phyloP scores from a whole-genome alignment of 2,888 invertebrate genomes.

The Cylloceria caligata region DNA sequence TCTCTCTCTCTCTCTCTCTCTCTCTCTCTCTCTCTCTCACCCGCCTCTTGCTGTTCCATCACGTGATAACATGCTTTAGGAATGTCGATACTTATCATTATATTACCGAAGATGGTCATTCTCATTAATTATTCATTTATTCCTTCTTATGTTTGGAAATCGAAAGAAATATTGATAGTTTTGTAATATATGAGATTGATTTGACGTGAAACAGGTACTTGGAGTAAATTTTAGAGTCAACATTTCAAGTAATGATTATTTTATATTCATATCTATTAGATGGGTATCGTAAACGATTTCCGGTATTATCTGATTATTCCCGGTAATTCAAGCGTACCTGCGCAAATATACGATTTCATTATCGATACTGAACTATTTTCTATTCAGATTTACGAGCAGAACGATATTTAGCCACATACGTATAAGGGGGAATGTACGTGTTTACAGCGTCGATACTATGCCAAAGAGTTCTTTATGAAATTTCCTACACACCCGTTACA shows the following conservation, averaged over 20 bases:
- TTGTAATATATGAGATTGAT: neutral
- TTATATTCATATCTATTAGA: neutral
- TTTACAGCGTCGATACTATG: neutral
- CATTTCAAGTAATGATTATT: neutral
- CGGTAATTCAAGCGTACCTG: neutral
- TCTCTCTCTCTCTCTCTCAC: too few species aligned
- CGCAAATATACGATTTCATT: neutral
- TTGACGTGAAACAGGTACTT: neutral
- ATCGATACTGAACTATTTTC: neutral
- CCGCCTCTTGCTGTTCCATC: too few species aligned
- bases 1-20: too few species aligned
- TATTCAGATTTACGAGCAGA: neutral
- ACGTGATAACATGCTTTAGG: too few species aligned
- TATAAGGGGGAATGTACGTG: neutral
- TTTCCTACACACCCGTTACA: too few species aligned
- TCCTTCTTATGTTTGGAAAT: neutral
- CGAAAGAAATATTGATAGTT: neutral
- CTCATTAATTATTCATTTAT: neutral
- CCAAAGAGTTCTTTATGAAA: neutral
- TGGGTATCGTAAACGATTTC: conserved; percentile 7
- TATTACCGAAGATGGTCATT: neutral
- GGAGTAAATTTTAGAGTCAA: neutral
- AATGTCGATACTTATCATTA: neutral
- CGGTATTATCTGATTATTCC: conserved; percentile 2
- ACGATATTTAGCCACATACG: neutral